Conservation (phyloP, 2,888 invertebrate genomes). For the Stomorhina lunata region DNA sequence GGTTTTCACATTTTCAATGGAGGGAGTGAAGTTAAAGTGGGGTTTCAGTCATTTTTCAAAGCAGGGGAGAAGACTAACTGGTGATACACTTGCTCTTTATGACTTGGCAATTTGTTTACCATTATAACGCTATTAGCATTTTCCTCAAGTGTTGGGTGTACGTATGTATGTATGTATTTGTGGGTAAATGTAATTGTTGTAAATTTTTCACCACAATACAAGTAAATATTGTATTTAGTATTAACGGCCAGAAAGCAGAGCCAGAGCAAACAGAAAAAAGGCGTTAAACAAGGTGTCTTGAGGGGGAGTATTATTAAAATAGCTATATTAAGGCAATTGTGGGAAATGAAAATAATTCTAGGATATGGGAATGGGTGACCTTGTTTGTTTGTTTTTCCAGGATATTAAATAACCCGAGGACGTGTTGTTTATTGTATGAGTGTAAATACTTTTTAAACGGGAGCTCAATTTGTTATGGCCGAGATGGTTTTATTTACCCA, state of each 20-base stretch:
- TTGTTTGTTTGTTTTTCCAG: slow-evolving; percentile 67
- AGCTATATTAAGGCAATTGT: slow-evolving; percentile 65
- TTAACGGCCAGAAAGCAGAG: too few relatives aligned
- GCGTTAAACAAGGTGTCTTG: slow-evolving; percentile 59
- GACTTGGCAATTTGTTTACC: slow-evolving; percentile 71
- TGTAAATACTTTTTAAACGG: slow-evolving; percentile 74
- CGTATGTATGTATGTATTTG: not conserved
- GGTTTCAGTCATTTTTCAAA: slow-evolving; percentile 46
- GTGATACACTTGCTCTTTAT: slow-evolving; percentile 61
- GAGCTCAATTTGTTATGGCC: slow-evolving; percentile 78
- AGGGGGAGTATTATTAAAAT: slow-evolving; percentile 66
- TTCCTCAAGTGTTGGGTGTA: slow-evolving; percentile 66
- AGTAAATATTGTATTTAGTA: too few relatives aligned
- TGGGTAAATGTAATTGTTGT: not conserved
- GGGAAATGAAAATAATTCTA: slow-evolving; percentile 66
- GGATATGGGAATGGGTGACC: slow-evolving; percentile 52
- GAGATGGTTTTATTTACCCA: slow-evolving; percentile 71
- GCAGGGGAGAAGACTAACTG: slow-evolving; percentile 43
- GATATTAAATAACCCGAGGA: slow-evolving; percentile 70
- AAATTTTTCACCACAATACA: slow-evolving; percentile 22
- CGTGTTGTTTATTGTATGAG: slow-evolving; percentile 64
- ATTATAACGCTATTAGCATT: slow-evolving; percentile 79
- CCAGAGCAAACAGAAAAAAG: slow-evolving; percentile 13
- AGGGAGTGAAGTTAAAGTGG: not conserved
- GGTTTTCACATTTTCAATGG: not conserved